A percentile compares a stretch with the other conserved stretches of the same genome.
Evolutionary conservation across 2,113 vertebrate species (phyloP).

Genomic region (Astatoreochromis straeleni): DNA sequence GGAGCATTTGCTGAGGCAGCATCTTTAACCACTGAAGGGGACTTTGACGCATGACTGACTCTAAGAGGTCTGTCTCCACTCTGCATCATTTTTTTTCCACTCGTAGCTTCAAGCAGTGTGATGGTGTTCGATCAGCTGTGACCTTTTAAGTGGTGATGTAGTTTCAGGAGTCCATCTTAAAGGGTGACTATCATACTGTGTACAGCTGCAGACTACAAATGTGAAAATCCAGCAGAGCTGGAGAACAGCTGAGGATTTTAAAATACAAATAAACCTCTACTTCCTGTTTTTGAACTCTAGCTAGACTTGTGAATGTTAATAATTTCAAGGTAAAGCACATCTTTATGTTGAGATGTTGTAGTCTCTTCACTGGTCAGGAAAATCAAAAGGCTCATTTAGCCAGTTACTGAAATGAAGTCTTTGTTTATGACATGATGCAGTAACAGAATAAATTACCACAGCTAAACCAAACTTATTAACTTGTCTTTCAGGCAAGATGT

Average conservation of each 20-base stretch:
- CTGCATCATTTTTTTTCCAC: background rate
- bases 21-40: background rate
- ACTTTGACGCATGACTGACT: background rate
- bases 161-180: background rate
- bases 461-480: background rate
- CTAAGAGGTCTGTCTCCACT: background rate
- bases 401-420: background rate
- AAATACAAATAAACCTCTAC: background rate
- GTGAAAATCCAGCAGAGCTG: background rate
- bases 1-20: background rate
- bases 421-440: background rate
- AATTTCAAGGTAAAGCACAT: background rate
- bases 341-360: background rate
- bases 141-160: background rate
- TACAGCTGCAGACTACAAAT: background rate
- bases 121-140: background rate
- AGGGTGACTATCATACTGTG: background rate
- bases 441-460: background rate
- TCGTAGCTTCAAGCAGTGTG: background rate
- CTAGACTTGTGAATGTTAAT: background rate
- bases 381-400: background rate
- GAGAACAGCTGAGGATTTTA: background rate
- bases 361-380: background rate
- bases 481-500: conserved; percentile 73
- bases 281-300: background rate